Conservation (phyloP, 2,888 invertebrate species). For the Drosophila prostipennis region DNA sequence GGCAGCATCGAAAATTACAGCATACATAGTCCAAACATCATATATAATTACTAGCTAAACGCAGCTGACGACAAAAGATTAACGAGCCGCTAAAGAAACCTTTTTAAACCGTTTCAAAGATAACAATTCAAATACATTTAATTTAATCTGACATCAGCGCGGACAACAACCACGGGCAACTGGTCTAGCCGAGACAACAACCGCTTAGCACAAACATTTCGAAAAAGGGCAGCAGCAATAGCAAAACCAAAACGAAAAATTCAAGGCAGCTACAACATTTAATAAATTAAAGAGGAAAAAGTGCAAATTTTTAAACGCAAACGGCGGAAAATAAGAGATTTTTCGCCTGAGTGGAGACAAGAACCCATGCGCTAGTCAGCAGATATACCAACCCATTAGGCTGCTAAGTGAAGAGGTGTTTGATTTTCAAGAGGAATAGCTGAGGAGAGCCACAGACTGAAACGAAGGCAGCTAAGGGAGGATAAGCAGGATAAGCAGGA, state of each 20-base stretch:
- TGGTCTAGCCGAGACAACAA: background rate
- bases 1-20: background rate
- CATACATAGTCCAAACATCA: background rate
- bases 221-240: conserved; percentile 1
- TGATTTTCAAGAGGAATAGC: background rate
- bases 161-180: background rate
- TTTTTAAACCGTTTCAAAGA: background rate
- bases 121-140: background rate
- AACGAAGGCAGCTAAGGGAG: conserved; percentile 3
- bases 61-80: too few relatives aligned
- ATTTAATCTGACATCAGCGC: background rate
- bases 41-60: background rate
- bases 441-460: conserved; percentile 24
- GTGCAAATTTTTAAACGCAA: background rate
- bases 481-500: background rate
- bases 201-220: background rate
- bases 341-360: background rate
- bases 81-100: background rate
- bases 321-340: background rate
- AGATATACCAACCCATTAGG: background rate
- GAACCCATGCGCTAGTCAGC: conserved; percentile 10
- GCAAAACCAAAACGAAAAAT: background rate
- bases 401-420: background rate
- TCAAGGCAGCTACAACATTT: background rate
- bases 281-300: background rate